A percentile compares a stretch with the other conserved stretches of the same genome.
Evolutionary conservation across 2,797 vertebrate genomes (phyloP).

Genomic region (Micropoecilia bifurca): DNA sequence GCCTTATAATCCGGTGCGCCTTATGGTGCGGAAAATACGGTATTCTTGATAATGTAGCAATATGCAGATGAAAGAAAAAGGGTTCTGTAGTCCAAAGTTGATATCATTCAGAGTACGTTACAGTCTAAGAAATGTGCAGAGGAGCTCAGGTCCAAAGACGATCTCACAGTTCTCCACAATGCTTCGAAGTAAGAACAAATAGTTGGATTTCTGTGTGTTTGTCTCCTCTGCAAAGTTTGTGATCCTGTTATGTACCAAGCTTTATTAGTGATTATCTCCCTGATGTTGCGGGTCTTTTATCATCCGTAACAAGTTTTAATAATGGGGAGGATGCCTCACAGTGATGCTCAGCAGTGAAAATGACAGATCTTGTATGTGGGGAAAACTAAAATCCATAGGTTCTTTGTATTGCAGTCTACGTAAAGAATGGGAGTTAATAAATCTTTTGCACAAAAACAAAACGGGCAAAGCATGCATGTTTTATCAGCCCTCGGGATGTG

Average conservation of each 20-base stretch:
- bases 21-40: no score
- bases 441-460: conserved; percentile 41
- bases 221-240: conserved; percentile 14
- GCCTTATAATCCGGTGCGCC: no score
- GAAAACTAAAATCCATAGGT: conserved; percentile 25
- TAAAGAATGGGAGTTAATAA: conserved; percentile 43
- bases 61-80: neutral
- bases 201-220: conserved; percentile 29
- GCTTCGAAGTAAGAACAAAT: conserved; percentile 6
- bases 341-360: conserved; percentile 17
- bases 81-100: neutral
- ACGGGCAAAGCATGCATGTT: conserved; percentile 39
- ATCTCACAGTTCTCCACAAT: neutral
- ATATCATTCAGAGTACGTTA: neutral
- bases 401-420: conserved; percentile 25
- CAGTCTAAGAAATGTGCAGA: neutral
- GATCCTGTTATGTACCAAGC: conserved; percentile 21
- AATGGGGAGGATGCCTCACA: conserved; percentile 25
- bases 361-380: conserved; percentile 1
- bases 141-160: neutral
- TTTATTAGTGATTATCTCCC: conserved; percentile 40
- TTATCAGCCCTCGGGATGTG: conserved; percentile 31
- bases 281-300: conserved; percentile 45
- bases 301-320: conserved; percentile 42
- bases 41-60: neutral